Evolutionary conservation across 2,797 vertebrate species (phyloP), one percentile per base, ranked within the genome.

Genomic region (Muscicapa comitata): DNA sequence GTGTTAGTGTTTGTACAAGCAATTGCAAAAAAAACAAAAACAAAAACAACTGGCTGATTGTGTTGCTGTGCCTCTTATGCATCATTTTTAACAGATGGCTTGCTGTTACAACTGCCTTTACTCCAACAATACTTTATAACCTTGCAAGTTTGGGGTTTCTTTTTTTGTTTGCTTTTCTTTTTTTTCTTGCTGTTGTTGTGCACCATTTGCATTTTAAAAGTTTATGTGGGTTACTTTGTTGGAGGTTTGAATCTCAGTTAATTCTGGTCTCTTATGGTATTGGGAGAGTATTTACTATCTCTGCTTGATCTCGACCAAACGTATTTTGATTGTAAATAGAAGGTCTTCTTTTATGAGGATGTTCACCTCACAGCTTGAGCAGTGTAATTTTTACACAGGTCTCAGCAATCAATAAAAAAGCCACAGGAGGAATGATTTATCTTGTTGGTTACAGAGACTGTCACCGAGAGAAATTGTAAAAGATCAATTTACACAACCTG

Each of bases 401-500:
- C 98, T 96, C 96, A 96, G 96, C 98, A 98, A 98, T 99, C 98
- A 98, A 98, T 99, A 98, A 98, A 98, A 98, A 98, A 98, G 98
- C 97, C 98, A 97, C 97, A 96, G 98, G 98, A 98, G 98, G 97
- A 98, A 98, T 98, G 98, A 99, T 99, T 99, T 99, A 98, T 99
- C 98, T 98, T 98, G 97, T 98, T 98, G 98, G 98, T 98, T 98
- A 98, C 98, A 98, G 98, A 98, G 98, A 97, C 98, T 98, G 98
- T 98, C 98, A 99, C 98, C 28, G 97, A 98, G 98, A 98, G 98
- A 99, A 99, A 99, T 98, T 98, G 98, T 98, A 98, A 98, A 98
- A 99, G 98, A 99, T 99, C 98, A 98, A 99, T 99, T 99, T 99
- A 99, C 98, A 98, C 98, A 98, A 98, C 97, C 97, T 97, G 98